Percentiles rank a stretch among this genome's conserved stretches.
These are phyloP conservation scores for Seladonia tumulorum DNA, from an alignment of 2,888 invertebrate genomes.

Conservation along the genomic window DNA sequence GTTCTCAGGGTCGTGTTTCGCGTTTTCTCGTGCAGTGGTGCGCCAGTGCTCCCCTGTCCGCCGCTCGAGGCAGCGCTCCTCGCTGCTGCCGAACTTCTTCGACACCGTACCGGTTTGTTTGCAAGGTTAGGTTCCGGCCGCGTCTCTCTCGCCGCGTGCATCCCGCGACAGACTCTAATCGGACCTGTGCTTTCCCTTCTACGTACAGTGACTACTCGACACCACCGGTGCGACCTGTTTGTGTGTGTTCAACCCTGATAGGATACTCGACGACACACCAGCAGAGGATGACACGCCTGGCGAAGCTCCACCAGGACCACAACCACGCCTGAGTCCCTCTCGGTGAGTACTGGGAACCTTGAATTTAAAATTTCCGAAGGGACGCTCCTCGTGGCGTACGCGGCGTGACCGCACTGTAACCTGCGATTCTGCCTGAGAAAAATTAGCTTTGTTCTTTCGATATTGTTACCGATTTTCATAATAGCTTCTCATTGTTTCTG, in stretches of 20 bases:
- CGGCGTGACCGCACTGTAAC: neutral
- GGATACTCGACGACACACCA: neutral
- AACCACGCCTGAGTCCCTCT: conserved; percentile 6
- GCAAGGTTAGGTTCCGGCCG: conserved; percentile 51
- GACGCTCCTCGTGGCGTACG: neutral
- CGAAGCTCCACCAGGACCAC: neutral
- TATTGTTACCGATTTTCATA: too few relatives aligned
- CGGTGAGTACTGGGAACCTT: neutral
- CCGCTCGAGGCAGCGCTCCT: neutral
- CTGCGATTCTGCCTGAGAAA: neutral
- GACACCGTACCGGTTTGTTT: conserved; percentile 43
- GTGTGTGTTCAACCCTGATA: neutral
- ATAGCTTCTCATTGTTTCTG: too few relatives aligned
- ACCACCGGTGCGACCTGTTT: conserved; percentile 1
- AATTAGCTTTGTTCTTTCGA: neutral
- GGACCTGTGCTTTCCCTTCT: neutral
- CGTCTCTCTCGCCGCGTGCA: conserved; percentile 58
- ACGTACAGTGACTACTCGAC: neutral
- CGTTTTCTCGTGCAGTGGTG: neutral
- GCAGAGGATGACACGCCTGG: neutral
- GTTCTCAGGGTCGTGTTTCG: conserved; percentile 31
- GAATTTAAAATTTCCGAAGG: neutral
- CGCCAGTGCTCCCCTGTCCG: conserved; percentile 12
- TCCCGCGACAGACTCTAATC: conserved; percentile 24
- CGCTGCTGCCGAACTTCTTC: neutral